phyloP scores from a whole-genome alignment of 37 sponge, comb jelly and placozoan genomes.

The Mnemiopsis leidyi region DNA sequence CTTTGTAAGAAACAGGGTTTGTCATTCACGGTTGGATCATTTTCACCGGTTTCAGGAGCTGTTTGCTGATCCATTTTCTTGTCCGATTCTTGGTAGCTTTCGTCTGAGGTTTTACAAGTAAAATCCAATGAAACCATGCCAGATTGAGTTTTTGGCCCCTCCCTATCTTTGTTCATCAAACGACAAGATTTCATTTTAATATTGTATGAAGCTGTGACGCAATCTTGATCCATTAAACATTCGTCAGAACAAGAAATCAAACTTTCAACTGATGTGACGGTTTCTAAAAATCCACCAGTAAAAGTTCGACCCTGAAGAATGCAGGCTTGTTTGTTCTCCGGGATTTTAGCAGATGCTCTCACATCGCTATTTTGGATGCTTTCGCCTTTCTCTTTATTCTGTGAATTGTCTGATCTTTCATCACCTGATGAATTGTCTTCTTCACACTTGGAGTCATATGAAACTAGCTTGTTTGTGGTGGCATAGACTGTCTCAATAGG shows the following conservation, averaged over 20 bases:
- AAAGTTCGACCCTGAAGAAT: not conserved
- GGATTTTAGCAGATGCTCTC: no score
- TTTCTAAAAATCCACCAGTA: constrained; percentile 14
- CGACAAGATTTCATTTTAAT: not conserved
- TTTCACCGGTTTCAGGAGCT: no score
- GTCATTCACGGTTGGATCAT: no score
- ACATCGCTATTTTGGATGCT: not conserved
- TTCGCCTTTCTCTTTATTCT: not conserved
- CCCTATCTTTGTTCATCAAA: not conserved
- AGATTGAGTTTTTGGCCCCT: not conserved
- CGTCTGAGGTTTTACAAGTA: not conserved
- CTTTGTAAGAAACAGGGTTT: not conserved
- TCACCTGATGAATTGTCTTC: not conserved
- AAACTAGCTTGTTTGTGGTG: not conserved
- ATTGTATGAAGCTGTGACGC: not conserved
- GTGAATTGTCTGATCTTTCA: not conserved
- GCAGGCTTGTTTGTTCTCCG: not conserved
- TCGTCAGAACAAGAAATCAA: not conserved
- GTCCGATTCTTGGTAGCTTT: no score
- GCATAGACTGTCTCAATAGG: not conserved
- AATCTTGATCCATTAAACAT: not conserved
- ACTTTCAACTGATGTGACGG: not conserved
- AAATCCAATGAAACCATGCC: not conserved
- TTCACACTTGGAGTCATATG: not conserved
- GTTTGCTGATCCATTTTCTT: no score